phyloP scores from a whole-genome alignment of 2,113 vertebrate species.

The Notiomystis cincta region DNA sequence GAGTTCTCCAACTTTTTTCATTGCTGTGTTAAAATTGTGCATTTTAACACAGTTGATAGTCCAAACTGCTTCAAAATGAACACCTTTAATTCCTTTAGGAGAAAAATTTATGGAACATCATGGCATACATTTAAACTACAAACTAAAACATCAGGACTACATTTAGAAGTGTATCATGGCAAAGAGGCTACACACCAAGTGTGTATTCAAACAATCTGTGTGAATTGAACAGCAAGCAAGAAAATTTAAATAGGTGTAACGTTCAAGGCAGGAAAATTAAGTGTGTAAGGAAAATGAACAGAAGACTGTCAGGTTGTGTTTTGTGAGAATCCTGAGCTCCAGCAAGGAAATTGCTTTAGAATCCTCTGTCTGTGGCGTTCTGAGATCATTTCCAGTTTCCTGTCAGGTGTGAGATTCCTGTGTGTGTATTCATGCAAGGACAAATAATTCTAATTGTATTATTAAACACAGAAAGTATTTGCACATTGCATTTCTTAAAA shows the following conservation, averaged over 20 bases:
- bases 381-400: neutral
- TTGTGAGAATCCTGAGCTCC: neutral
- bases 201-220: neutral
- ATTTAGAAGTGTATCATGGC: neutral
- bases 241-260: neutral
- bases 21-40: neutral
- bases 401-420: neutral
- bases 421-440: neutral
- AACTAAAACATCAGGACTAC: neutral
- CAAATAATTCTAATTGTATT: neutral
- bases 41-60: neutral
- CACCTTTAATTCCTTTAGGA: neutral
- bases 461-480: neutral
- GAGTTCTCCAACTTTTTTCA: slow-evolving; percentile 18
- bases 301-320: neutral
- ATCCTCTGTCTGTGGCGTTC: neutral
- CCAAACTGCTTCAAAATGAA: neutral
- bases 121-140: neutral
- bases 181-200: neutral
- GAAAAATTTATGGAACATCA: neutral
- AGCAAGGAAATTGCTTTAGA: neutral
- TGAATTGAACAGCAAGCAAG: neutral
- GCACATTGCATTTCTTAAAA: neutral
- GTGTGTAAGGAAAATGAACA: neutral
- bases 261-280: neutral